Base-by-base conservation (phyloP, 2,113 vertebrate genomes). In the Orthonyx spaldingii region DNA sequence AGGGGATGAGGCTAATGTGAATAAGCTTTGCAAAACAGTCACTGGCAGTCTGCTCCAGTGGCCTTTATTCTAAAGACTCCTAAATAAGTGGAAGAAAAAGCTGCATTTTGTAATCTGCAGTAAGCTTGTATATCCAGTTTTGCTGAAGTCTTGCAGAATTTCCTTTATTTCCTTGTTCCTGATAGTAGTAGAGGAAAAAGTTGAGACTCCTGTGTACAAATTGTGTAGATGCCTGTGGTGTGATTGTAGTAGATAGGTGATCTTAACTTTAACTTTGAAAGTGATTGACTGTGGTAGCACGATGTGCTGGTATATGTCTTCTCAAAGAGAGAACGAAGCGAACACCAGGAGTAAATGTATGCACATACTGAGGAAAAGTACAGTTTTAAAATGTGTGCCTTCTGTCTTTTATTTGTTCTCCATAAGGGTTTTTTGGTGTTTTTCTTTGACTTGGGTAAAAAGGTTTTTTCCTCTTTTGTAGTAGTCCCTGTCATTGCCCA, bases 401-500 rank as follows among this genome's bases (percentile, higher is more conserved):
- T 79, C 27, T 85, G 11, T 52, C 28, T 77, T 77, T 71, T 57
- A 55, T 59, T 82, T 77, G 13, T 64, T 83, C 30, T 53, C 6
- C 13, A 1, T 24, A 44, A 16, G 6, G 17, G 0, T 1, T 6
- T 35, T 76, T 72, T 32, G 42, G 13, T 32, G 2, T 39, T 81
- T 71, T 33, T 77, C 17, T 84, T 72, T 87, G 65, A 70, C 32
- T 70, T 47, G 5, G 7, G 6, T 23, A 55, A 39, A 35, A 2
- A 2, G 41, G 13, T 52, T 50, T 64, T 39, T 56, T 39, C 61
- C 4, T 55, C 50, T 59, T 30, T 52, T 56, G 17, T 44, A 30
- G 21, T 41, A 72, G 35, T 41, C 12, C 13, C 32, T 90, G n/a
- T n/a, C 52, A 22, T 49, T 74, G 30, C 35, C 35, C 63, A 49